phyloP scores from a whole-genome alignment of 1,140 invertebrate species.

The Scaptodrosophila lebanonensis region DNA sequence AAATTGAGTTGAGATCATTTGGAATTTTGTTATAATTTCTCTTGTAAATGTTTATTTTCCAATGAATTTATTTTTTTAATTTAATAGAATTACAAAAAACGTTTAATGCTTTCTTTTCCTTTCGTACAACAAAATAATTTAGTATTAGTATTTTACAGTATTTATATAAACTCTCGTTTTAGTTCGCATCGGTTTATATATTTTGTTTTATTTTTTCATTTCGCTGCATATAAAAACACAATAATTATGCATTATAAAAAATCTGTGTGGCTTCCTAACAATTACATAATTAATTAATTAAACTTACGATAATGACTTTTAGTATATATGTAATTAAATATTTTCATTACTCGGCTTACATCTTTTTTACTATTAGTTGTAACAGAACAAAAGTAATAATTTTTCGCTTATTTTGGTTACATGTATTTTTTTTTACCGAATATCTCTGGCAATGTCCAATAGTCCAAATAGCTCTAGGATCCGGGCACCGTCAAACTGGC shows the following conservation, averaged over 20 bases:
- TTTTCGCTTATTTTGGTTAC: slow-evolving; percentile 42
- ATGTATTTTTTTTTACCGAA: slow-evolving; percentile 32
- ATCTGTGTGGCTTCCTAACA: slow-evolving; percentile 49
- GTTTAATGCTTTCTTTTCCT: slow-evolving; percentile 64
- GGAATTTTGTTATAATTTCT: slow-evolving; percentile 69
- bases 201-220: slow-evolving; percentile 36
- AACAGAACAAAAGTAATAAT: slow-evolving; percentile 72
- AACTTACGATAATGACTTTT: slow-evolving; percentile 77
- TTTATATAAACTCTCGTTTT: slow-evolving; percentile 59
- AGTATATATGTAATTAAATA: slow-evolving; percentile 76
- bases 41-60: slow-evolving; percentile 70
- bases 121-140: slow-evolving; percentile 76
- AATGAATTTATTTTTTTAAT: slow-evolving; percentile 72
- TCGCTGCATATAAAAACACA: slow-evolving; percentile 64
- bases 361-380: slow-evolving; percentile 61
- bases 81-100: slow-evolving; percentile 73
- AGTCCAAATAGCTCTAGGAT: background rate
- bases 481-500: slow-evolving; percentile 50
- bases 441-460: slow-evolving; percentile 4
- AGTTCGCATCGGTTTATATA: slow-evolving; percentile 28
- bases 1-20: too few species aligned
- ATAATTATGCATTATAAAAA: slow-evolving; percentile 63
- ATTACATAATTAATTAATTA: slow-evolving; percentile 74
- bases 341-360: slow-evolving; percentile 52
- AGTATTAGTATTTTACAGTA: slow-evolving; percentile 77